Evolutionary conservation across 2,888 invertebrate genomes (phyloP).

Genomic region (Esperia sulphurella): DNA sequence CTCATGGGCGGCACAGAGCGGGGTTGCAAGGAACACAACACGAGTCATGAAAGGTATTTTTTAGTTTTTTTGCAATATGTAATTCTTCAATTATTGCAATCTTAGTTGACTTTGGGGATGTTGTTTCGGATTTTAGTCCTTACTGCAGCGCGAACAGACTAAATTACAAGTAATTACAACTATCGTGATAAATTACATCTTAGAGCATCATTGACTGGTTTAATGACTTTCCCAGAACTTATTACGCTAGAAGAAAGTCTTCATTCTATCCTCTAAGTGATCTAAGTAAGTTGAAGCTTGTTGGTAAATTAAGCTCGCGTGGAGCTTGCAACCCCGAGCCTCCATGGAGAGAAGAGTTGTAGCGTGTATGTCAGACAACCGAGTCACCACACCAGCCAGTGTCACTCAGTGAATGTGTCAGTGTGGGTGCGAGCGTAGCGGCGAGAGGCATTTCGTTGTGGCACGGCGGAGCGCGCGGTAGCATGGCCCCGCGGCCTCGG

Average conservation of each 20-base stretch:
- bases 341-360: constrained; percentile 14
- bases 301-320: constrained; percentile 15
- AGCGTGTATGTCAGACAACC: too few relatives aligned
- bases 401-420: constrained; percentile 11
- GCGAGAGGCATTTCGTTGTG: constrained; percentile 39
- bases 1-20: constrained; percentile 21
- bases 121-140: too few relatives aligned
- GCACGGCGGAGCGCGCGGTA: constrained; percentile 30
- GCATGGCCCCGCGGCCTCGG: constrained; percentile 41
- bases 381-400: too few relatives aligned
- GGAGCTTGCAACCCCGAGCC: constrained; percentile 38
- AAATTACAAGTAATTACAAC: too few relatives aligned
- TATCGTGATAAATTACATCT: too few relatives aligned
- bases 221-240: too few relatives aligned
- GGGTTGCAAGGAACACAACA: constrained; percentile 26
- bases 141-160: too few relatives aligned
- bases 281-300: background rate
- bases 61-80: background rate
- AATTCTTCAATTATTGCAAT: too few relatives aligned
- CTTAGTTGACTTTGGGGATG: too few relatives aligned
- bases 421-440: constrained; percentile 20
- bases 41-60: background rate
- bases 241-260: too few relatives aligned
- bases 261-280: too few relatives aligned
- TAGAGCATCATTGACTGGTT: too few relatives aligned